phyloP scores from a whole-genome alignment of 2,113 vertebrate genomes.

The Campylomormyrus numenius region DNA sequence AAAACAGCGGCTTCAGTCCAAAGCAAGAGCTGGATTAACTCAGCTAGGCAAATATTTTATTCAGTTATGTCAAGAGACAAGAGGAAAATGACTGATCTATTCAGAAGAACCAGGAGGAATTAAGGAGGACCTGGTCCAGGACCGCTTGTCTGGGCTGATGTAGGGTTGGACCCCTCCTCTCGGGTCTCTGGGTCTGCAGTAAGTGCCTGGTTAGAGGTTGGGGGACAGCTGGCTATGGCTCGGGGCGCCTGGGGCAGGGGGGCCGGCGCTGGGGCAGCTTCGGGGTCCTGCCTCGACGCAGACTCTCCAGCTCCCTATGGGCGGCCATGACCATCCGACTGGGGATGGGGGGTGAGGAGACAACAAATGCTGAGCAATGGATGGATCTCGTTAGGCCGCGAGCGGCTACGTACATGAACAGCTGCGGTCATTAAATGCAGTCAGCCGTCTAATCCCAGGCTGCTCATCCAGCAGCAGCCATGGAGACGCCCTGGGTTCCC shows the following conservation, averaged over 20 bases:
- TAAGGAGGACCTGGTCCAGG: not conserved
- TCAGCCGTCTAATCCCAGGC: not conserved
- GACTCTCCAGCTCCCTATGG: slow-evolving; percentile 48
- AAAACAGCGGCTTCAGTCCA: not conserved
- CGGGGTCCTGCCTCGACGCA: slow-evolving; percentile 41
- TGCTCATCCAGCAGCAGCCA: not conserved
- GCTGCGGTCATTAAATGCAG: not conserved
- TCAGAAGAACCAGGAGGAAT: not conserved
- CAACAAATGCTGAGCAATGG: not conserved
- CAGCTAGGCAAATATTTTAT: not conserved
- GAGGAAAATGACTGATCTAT: not conserved
- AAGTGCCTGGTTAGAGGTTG: not conserved
- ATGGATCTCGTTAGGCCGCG: not conserved
- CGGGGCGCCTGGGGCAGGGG: not conserved
- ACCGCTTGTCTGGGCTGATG: not conserved
- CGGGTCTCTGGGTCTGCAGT: not conserved
- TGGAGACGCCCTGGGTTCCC: not conserved
- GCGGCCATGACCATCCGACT: slow-evolving; percentile 57
- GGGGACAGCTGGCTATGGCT: not conserved
- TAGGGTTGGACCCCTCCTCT: not conserved
- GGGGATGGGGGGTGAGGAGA: not conserved
- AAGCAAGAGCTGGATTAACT: not conserved
- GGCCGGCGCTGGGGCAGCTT: slow-evolving; percentile 26
- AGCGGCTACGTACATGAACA: not conserved
- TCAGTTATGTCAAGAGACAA: not conserved